These are phyloP conservation scores for Venusia cambrica DNA, from an alignment of 2,888 invertebrate species.

Conservation along the genomic window DNA sequence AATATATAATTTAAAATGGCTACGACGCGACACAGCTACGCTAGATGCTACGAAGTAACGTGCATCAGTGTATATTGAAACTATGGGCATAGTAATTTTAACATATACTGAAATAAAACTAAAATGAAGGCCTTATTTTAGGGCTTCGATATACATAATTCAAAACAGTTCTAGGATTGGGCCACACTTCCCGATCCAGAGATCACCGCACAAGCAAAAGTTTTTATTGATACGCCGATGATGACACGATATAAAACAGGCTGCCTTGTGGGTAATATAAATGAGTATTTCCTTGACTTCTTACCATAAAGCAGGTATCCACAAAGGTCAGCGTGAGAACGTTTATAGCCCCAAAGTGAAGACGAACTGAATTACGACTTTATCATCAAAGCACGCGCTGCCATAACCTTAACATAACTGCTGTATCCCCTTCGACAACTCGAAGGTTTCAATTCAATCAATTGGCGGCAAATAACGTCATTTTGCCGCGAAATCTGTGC, in stretches of 20 bases:
- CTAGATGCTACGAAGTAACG: too few relatives aligned
- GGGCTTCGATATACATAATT: too few relatives aligned
- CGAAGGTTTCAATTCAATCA: constrained; percentile 36
- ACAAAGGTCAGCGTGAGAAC: constrained; percentile 2
- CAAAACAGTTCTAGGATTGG: too few relatives aligned
- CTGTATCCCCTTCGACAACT: constrained; percentile 20
- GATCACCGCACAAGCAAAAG: too few relatives aligned
- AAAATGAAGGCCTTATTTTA: too few relatives aligned
- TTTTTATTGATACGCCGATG: too few relatives aligned
- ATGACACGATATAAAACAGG: background rate
- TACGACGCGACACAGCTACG: too few relatives aligned
- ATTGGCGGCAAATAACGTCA: constrained; percentile 42
- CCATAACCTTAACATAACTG: constrained; percentile 27
- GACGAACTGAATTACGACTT: constrained; percentile 17
- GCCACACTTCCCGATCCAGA: too few relatives aligned
- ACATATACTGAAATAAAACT: too few relatives aligned
- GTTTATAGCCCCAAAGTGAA: constrained; percentile 11
- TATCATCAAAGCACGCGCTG: constrained; percentile 24
- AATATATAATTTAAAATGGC: too few relatives aligned
- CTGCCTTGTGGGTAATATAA: background rate
- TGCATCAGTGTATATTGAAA: too few relatives aligned
- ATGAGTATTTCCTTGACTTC: background rate
- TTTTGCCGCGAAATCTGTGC: constrained; percentile 49
- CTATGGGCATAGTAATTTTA: too few relatives aligned
- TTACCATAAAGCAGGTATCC: constrained; percentile 3